A percentile compares a stretch with the other conserved stretches of the same genome.
Evolutionary conservation across 2,797 vertebrate species (phyloP).

Genomic region (Rhinoraja longicauda): DNA sequence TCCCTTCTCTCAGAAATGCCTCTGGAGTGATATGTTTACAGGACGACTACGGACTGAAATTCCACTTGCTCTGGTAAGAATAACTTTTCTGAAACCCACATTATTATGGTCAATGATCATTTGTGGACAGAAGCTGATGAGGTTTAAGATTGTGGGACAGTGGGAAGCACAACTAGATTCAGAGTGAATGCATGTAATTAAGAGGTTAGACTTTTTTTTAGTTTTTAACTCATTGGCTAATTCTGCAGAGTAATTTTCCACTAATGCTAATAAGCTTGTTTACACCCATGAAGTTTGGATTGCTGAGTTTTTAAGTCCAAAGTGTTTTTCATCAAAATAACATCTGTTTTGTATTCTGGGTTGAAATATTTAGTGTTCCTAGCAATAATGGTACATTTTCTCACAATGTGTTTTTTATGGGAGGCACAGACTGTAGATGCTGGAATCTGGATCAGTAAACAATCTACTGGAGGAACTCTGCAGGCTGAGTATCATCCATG

Average conservation of each 20-base stretch:
- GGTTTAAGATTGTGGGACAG: neutral
- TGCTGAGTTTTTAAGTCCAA: neutral
- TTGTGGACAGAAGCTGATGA: neutral
- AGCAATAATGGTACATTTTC: neutral
- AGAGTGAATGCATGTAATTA: neutral
- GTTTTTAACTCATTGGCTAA: neutral
- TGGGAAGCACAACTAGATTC: neutral
- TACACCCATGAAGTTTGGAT: neutral
- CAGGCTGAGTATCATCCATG: no score
- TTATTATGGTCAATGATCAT: neutral
- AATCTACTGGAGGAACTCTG: no score
- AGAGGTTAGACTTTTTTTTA: neutral
- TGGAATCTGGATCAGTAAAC: no score
- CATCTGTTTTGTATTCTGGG: neutral
- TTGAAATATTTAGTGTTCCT: neutral
- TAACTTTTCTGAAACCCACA: neutral
- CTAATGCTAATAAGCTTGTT: neutral
- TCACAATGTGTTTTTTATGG: neutral
- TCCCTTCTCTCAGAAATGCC: conserved; percentile 68
- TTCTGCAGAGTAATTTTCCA: neutral
- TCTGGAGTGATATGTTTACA: conserved; percentile 99
- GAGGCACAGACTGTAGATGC: no score
- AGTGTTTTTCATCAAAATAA: neutral
- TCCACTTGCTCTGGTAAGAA: conserved; percentile 74
- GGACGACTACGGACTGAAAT: conserved; percentile 91